Evolutionary conservation across 2,113 vertebrate genomes (phyloP).

Genomic region (Tachysurus fulvidraco): DNA sequence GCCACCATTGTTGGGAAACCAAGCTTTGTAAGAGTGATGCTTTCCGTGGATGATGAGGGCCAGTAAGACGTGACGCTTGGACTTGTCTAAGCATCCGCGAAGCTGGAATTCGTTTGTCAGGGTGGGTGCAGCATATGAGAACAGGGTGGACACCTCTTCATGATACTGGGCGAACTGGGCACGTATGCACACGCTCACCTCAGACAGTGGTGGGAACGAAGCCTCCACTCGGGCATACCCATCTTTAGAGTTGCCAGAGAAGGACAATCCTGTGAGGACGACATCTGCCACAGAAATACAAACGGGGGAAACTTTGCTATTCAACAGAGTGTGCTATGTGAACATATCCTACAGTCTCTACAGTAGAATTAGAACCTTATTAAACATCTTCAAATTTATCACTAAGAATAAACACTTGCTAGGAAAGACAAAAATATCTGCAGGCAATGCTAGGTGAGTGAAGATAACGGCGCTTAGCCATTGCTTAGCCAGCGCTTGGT

Average conservation of each 20-base stretch:
- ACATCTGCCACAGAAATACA: conserved; percentile 42
- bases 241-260: conserved; percentile 74
- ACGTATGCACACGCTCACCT: conserved; percentile 79
- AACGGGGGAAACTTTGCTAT: neutral
- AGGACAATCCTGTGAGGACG: conserved; percentile 69
- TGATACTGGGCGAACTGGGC: conserved; percentile 79
- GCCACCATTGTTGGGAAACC: conserved; percentile 73
- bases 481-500: neutral
- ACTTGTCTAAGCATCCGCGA: conserved; percentile 70
- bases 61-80: conserved; percentile 70
- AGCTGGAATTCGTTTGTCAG: conserved; percentile 87
- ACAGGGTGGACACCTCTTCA: conserved; percentile 75
- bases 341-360: neutral
- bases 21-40: conserved; percentile 78
- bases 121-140: conserved; percentile 78
- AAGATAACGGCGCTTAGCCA: neutral
- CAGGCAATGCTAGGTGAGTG: neutral
- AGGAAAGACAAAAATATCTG: neutral
- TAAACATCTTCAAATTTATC: neutral
- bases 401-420: neutral
- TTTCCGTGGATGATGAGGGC: conserved; percentile 83
- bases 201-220: conserved; percentile 71
- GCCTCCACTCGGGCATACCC: conserved; percentile 72
- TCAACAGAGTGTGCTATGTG: neutral
- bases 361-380: neutral